Evolutionary conservation across 2,888 invertebrate species (phyloP), one percentile per base, ranked within the genome.

Genomic region (Electrophaes corylata): DNA sequence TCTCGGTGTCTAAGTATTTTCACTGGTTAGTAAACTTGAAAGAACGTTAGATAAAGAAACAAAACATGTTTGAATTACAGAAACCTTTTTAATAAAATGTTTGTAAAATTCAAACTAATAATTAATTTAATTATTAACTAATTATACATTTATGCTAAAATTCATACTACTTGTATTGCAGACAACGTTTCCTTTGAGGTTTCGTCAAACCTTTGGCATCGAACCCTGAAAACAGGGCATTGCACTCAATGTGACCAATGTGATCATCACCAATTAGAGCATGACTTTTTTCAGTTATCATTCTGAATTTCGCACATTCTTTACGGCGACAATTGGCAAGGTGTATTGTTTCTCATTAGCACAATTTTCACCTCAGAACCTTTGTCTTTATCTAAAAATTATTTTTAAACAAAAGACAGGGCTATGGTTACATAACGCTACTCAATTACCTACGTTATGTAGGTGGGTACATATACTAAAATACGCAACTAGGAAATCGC

Each of bases 311-410:
- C 47, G 44, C 60, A 69, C 57, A 35, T 37, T 43, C n/a, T n/a
- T 51, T 50, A 62, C 39, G 40, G n/a, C n/a, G n/a, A n/a, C 57
- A 65, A 66, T 67, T 71, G 61, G 58, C 62, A 68, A 62, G 64
- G 49, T 29, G 61, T 58, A 50, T 55, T 47, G 16, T 46, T 60
- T 57, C 60, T 65, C 64, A 64, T 70, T 71, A 62, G 53, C 62
- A 63, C 56, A 48, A 52, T 69, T 29, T 68, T 64, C 62, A 63
- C 47, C 49, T 51, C 54, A 37, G 37, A 49, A 44, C 45, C 47
- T 41, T 62, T 61, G 57, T 61, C 46, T 56, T 62, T 37, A 33
- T 10, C 23, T 51, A 35, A 48, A 39, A 11, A 37, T 47, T 60
- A 46, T 62, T 64, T 62, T 57, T 49, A 46, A 35, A 39, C 37